Evolutionary conservation across 2,113 vertebrate genomes (phyloP), one percentile per base, ranked within the genome.

Genomic region (Puma concolor): DNA sequence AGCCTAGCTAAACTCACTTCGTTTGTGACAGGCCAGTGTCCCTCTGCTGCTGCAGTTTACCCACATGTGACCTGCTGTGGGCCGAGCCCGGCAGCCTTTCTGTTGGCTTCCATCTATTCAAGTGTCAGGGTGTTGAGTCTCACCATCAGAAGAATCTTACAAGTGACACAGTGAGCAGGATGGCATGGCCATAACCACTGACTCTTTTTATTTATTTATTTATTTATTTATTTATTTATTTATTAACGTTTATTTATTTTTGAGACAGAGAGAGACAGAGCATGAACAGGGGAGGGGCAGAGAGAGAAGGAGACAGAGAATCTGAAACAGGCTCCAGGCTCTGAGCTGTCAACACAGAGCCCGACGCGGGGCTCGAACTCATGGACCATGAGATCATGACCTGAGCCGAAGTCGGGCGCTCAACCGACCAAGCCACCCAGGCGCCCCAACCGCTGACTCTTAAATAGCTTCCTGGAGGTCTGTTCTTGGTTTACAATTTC

Each of bases 11-110:
- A 5, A 9, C 54, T n/a, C 17, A 12, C 5, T 12, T 27, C 27
- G 17, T 5, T 23, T 57, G 21, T 16, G 88, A n/a, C 4, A 19
- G 12, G 17, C 5, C 67, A n/a, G 16, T 19, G 27, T 38, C 3
- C 21, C 17, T n/a, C 25, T 10, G 19, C 12, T 15, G 76, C 25
- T 69, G 9, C 2, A 5, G 48, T 12, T 50, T 21, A 7, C 1
- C 4, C 8, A 3, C 1, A 14, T 38, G 54, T 57, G 25, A 14
- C 0, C 5, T 31, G 8, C 31, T 31, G 14, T 2, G 25, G 33
- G 15, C 15, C 17, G 7, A 44, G 4, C 48, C 33, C 13, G 15
- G 29, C 57, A 2, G 9, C 44, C 17, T n/a, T n/a, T 90, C 52
- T 38, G 1, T 48, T 71, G 41, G 31, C 54, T 83, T 74, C 80